A percentile compares a stretch with the other conserved stretches of the same genome.
Evolutionary conservation across 2,888 invertebrate species (phyloP).

Genomic region (Didymodactylos carnosus): DNA sequence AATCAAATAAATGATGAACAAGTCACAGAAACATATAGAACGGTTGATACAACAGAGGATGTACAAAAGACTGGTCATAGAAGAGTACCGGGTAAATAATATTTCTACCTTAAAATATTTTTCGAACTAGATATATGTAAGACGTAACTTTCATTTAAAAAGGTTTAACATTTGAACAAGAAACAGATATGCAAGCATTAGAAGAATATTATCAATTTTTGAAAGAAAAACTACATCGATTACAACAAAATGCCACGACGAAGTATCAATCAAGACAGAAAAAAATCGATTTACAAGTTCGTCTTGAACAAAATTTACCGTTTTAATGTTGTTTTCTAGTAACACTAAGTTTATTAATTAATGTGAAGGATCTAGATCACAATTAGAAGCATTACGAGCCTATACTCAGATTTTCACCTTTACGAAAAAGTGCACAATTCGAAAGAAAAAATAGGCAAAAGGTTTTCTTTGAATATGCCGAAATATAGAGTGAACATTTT

Average conservation of each 20-base stretch:
- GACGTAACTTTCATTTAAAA: too few species aligned
- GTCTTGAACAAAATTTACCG: not conserved
- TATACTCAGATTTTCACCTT: too few species aligned
- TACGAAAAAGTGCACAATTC: too few species aligned
- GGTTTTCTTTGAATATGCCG: too few species aligned
- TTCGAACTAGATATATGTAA: too few species aligned
- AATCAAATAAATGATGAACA: not conserved
- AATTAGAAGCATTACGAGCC: too few species aligned
- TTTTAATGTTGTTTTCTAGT: too few species aligned
- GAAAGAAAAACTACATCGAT: not conserved
- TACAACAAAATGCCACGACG: not conserved
- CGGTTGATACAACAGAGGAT: not conserved
- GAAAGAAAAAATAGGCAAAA: too few species aligned
- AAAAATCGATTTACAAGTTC: not conserved
- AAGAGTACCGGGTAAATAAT: not conserved
- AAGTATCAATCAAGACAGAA: not conserved
- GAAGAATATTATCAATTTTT: not conserved
- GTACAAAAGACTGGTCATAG: not conserved
- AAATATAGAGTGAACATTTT: too few species aligned
- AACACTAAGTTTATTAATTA: too few species aligned
- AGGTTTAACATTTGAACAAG: not conserved
- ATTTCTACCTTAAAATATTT: too few species aligned
- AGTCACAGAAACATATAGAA: not conserved
- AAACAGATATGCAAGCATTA: not conserved
- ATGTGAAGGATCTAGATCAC: too few species aligned